A percentile compares a stretch with the other conserved stretches of the same genome.
Evolutionary conservation across 37 sponge, comb jelly and placozoan genomes (phyloP).

Genomic region (Cliona cf. orientalis): DNA sequence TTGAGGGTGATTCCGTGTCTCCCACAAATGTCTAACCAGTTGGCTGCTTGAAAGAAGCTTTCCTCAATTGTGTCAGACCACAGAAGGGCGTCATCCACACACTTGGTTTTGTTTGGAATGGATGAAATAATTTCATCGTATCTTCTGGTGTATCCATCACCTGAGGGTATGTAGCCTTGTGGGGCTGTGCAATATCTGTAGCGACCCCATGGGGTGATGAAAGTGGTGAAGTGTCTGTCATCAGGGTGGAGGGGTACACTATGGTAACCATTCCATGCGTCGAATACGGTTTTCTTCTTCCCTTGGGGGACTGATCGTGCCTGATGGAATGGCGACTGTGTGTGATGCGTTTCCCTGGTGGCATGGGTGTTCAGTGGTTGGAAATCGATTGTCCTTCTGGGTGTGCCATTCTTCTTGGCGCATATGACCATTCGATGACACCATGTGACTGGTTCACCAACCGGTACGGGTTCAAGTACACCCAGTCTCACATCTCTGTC

Average conservation of each 20-base stretch:
- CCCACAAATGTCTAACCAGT: slow-evolving; percentile 54
- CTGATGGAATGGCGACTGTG: slow-evolving; percentile 36
- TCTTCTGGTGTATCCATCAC: slow-evolving; percentile 36
- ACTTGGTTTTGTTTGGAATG: slow-evolving; percentile 46
- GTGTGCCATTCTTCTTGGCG: slow-evolving; percentile 6
- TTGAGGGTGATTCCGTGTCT: slow-evolving; percentile 50
- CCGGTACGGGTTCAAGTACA: slow-evolving; percentile 29
- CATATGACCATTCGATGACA: slow-evolving; percentile 31
- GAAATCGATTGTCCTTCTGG: slow-evolving; percentile 15
- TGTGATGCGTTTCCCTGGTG: slow-evolving; percentile 20
- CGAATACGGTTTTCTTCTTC: slow-evolving; percentile 39
- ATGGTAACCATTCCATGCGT: slow-evolving; percentile 45
- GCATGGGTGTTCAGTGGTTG: slow-evolving; percentile 26
- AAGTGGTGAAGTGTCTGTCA: slow-evolving; percentile 37
- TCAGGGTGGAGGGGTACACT: slow-evolving; percentile 44
- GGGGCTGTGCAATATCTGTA: slow-evolving; percentile 46
- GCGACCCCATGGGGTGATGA: slow-evolving; percentile 42
- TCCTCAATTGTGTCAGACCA: slow-evolving; percentile 53
- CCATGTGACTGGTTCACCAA: slow-evolving; percentile 48
- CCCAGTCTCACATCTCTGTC: slow-evolving; percentile 40
- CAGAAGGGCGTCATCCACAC: slow-evolving; percentile 45
- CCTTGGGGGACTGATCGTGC: slow-evolving; percentile 41
- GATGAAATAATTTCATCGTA: slow-evolving; percentile 34
- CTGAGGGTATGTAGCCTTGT: slow-evolving; percentile 52
- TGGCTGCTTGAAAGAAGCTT: slow-evolving; percentile 47